A percentile compares a stretch with the other conserved stretches of the same genome.
Evolutionary conservation across 2,113 vertebrate species (phyloP).

Genomic region (Neodon shergylaensis): DNA sequence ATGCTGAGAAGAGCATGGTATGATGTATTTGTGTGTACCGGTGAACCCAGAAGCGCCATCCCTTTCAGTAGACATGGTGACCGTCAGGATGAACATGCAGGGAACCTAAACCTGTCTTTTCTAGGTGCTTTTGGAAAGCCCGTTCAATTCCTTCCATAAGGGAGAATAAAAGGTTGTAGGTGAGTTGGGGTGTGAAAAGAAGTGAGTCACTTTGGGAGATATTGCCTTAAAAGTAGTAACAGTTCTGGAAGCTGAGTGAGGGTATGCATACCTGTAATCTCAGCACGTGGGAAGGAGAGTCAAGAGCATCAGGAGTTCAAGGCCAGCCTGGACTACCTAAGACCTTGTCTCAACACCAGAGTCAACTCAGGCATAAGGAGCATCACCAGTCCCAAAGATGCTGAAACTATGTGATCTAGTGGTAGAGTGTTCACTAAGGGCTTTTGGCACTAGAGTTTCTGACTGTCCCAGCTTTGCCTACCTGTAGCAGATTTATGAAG

Average conservation of each 20-base stretch:
- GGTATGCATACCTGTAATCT: not conserved
- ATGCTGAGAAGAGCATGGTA: slow-evolving; percentile 27
- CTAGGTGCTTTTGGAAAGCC: not conserved
- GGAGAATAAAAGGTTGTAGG: not conserved
- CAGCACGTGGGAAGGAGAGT: not conserved
- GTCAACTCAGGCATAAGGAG: not conserved
- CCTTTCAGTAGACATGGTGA: not conserved
- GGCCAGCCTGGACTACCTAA: not conserved
- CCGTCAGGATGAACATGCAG: not conserved
- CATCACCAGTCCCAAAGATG: not conserved
- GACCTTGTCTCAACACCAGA: not conserved
- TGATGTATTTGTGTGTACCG: not conserved
- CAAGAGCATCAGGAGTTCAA: not conserved
- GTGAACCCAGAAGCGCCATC: slow-evolving; percentile 1
- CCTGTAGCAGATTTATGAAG: not conserved
- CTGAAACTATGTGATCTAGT: not conserved
- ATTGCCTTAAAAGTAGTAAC: not conserved
- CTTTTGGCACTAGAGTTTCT: not conserved
- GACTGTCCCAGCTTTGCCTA: not conserved
- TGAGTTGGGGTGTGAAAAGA: not conserved
- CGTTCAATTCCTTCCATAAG: slow-evolving; percentile 6
- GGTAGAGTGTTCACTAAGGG: not conserved
- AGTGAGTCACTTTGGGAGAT: slow-evolving; percentile 19
- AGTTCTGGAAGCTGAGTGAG: not conserved
- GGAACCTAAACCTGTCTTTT: slow-evolving; percentile 19